Conservation (phyloP, 2,113 vertebrate species). For the Solea senegalensis region DNA sequence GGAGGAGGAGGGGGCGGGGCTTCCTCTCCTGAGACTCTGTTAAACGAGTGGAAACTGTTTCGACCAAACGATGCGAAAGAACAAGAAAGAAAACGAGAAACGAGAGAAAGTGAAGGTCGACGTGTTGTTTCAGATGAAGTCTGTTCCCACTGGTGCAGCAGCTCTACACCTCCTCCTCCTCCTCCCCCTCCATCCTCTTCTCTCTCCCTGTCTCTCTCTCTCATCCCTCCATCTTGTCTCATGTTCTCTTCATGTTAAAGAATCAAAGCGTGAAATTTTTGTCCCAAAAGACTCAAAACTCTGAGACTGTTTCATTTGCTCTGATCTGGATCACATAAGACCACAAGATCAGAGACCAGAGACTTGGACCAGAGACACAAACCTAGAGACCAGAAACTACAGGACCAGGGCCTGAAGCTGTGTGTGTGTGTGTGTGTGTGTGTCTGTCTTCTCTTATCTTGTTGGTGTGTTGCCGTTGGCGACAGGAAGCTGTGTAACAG, state of each 20-base stretch:
- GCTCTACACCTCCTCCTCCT: not conserved
- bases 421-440: too few species aligned
- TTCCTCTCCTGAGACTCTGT: conserved; percentile 35
- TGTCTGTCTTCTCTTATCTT: too few species aligned
- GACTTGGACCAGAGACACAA: too few species aligned
- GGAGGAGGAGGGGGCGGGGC: too few species aligned
- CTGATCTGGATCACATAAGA: not conserved
- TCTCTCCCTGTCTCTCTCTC: not conserved
- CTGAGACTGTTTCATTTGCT: not conserved
- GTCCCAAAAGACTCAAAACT: conserved; percentile 38
- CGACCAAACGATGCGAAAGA: conserved; percentile 56
- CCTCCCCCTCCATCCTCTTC: too few species aligned
- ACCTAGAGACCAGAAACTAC: not conserved
- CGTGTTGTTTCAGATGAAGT: conserved; percentile 33
- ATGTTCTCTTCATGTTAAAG: conserved; percentile 43
- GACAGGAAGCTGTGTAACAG: not conserved
- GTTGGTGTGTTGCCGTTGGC: conserved; percentile 6
- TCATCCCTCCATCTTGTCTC: conserved; percentile 7
- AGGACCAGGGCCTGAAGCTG: not conserved
- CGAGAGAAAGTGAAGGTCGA: conserved; percentile 43
- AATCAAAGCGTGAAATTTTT: conserved; percentile 47
- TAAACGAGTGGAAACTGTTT: conserved; percentile 49
- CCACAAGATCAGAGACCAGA: not conserved
- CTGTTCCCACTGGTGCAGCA: conserved; percentile 38
- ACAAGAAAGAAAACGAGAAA: conserved; percentile 17